Evolutionary conservation across 2,113 vertebrate species (phyloP), one percentile per base, ranked within the genome.

Genomic region (Bubo blakistoni): DNA sequence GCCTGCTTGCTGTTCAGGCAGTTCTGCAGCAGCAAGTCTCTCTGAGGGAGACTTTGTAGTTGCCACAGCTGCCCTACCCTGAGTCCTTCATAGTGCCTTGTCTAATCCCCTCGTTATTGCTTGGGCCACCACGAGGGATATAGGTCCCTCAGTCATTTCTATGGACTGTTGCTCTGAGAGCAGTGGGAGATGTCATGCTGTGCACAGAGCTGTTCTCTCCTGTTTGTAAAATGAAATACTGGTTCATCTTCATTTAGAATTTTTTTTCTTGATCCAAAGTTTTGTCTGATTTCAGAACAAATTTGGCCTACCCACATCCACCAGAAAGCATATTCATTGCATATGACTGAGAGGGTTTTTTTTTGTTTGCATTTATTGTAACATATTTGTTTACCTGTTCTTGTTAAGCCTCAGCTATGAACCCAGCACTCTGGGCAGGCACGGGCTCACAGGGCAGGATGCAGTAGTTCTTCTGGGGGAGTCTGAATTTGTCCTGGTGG

Each of bases 1-100:
- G 0, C 0, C 0, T 34, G 11, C 36, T 51, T 54, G 61, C 34
- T 22, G 4, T 29, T 78, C 34, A 46, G 46, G 27, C 46, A 52
- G 34, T 47, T 73, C 20, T 44, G 59, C 16, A 34, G 36, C n/a
- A 40, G 6, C 9, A 57, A 30, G 9, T 26, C 6, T 79, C 9
- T 17, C 13, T 1, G 4, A 59, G n/a, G 16, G 32, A n/a, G 22
- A 27, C 17, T 36, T 21, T 17, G 25, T 12, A 32, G 76, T 51
- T 86, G 27, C 22, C 16, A 12, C 30, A 62, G 27, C 7, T 10
- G 5, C 12, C 11, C 20, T 22, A 7, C 12, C 2, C 2, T 2
- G 1, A 25, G 38, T 81, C 21, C 26, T 88, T 40, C 1, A 1
- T 24, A 44, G 38, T 38, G 19, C n/a, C 40, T 55, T 63, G 11